Conservation (phyloP, 1,140 invertebrate species). For the Armadillidium nasatum region DNA sequence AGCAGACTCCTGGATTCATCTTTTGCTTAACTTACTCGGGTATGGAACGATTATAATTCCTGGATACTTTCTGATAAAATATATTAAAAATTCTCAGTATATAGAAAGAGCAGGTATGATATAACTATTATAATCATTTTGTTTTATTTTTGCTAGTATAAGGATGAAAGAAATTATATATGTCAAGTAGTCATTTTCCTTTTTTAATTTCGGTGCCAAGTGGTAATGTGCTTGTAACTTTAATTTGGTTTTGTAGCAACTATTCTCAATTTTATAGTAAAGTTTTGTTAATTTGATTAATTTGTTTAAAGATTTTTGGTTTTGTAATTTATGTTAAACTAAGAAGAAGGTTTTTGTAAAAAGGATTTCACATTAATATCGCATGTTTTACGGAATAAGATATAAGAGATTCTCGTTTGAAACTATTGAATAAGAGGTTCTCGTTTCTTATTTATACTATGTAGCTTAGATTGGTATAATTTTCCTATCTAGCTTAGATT, state of each 20-base stretch:
- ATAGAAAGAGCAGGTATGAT: conserved; percentile 69
- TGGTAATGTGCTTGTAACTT: background rate
- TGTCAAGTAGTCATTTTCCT: background rate
- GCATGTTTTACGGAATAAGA: too few relatives aligned
- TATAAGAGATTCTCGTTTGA: too few relatives aligned
- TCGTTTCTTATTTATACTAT: too few relatives aligned
- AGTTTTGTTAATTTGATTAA: background rate
- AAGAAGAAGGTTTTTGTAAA: too few relatives aligned
- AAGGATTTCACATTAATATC: too few relatives aligned
- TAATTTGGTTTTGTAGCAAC: background rate
- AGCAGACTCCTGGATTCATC: conserved; percentile 51
- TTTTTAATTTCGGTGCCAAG: background rate
- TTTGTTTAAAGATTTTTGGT: background rate
- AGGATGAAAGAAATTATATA: conserved; percentile 25
- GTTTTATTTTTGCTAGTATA: conserved; percentile 12
- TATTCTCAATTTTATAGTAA: background rate
- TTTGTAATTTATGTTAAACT: too few relatives aligned
- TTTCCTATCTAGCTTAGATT: too few relatives aligned
- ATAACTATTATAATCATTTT: conserved; percentile 36
- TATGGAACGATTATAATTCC: conserved; percentile 84
- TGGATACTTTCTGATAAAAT: conserved; percentile 76
- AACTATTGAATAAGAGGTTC: too few relatives aligned
- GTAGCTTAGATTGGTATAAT: too few relatives aligned
- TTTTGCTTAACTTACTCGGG: conserved; percentile 70
- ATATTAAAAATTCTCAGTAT: conserved; percentile 72